Evolutionary conservation across 2,113 vertebrate genomes (phyloP).

Genomic region (Ahaetulla prasina): DNA sequence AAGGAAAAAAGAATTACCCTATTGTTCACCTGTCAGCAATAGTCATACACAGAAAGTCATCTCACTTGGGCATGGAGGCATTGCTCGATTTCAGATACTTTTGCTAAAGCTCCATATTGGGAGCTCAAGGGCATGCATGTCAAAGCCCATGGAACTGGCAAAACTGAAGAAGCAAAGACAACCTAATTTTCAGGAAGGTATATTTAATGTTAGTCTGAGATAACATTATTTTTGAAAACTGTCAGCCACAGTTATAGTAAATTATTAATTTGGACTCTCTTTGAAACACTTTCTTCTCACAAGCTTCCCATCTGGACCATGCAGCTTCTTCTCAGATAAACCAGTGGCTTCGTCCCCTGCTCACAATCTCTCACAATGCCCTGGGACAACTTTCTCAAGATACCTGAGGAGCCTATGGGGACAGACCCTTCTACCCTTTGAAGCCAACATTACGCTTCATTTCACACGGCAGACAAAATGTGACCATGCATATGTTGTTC

Average conservation of each 20-base stretch:
- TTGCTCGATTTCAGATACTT: background rate
- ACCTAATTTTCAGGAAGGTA: background rate
- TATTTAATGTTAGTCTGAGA: background rate
- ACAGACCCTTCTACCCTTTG: background rate
- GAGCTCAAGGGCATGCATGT: background rate
- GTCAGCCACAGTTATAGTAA: background rate
- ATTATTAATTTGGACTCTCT: background rate
- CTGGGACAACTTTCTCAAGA: background rate
- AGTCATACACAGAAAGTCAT: background rate
- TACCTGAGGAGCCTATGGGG: background rate
- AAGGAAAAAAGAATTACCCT: background rate
- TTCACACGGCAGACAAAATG: background rate
- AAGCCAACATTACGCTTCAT: background rate
- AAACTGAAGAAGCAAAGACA: background rate
- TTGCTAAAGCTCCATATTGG: background rate
- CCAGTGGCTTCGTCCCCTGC: background rate
- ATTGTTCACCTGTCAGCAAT: too few species aligned
- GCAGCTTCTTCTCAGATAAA: background rate
- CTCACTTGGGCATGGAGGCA: background rate
- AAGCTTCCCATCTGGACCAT: background rate
- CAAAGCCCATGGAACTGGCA: background rate
- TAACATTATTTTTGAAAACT: background rate
- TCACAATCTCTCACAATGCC: background rate
- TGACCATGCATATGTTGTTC: background rate
- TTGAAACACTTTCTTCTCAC: background rate